Percentiles rank a stretch among this genome's conserved stretches.
These are phyloP conservation scores for Nicator chloris DNA, from an alignment of 2,113 vertebrate species.

Conservation along the genomic window DNA sequence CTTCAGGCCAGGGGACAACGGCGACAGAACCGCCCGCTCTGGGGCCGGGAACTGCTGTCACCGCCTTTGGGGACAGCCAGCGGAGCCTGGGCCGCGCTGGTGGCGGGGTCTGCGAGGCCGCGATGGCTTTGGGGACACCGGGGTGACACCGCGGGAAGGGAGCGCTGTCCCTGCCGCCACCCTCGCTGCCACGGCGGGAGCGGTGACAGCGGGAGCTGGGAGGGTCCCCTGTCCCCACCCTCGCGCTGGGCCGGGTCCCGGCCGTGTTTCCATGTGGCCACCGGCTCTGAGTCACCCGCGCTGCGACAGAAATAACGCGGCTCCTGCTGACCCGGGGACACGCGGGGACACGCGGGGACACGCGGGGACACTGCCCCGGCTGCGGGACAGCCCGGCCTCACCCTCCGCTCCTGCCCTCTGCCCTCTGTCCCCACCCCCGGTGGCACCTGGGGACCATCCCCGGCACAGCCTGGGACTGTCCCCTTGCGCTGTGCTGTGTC, in stretches of 20 bases:
- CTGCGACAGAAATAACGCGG: neutral
- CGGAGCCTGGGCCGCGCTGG: fast-evolving
- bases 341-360: neutral
- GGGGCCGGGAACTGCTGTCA: neutral
- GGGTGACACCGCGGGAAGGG: fast-evolving
- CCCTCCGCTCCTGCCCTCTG: neutral
- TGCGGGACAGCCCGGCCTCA: neutral
- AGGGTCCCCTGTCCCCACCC: neutral
- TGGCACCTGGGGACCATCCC: fast-evolving
- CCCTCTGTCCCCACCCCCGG: neutral
- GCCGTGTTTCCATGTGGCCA: conserved; percentile 5
- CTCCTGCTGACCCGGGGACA: neutral
- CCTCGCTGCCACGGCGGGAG: fast-evolving
- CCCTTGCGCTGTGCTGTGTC: fast-evolving
- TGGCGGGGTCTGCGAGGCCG: fast-evolving
- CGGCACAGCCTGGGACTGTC: neutral
- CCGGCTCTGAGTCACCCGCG: neutral
- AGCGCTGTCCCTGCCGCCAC: neutral
- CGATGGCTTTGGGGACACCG: neutral
- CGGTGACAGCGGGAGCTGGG: neutral
- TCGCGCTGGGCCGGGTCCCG: neutral
- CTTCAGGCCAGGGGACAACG: neutral
- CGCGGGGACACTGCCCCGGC: neutral
- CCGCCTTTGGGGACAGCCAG: neutral
- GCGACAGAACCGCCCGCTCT: neutral